These are phyloP conservation scores for Ptilonorhynchus violaceus DNA, from an alignment of 2,113 vertebrate genomes.

Conservation along the genomic window DNA sequence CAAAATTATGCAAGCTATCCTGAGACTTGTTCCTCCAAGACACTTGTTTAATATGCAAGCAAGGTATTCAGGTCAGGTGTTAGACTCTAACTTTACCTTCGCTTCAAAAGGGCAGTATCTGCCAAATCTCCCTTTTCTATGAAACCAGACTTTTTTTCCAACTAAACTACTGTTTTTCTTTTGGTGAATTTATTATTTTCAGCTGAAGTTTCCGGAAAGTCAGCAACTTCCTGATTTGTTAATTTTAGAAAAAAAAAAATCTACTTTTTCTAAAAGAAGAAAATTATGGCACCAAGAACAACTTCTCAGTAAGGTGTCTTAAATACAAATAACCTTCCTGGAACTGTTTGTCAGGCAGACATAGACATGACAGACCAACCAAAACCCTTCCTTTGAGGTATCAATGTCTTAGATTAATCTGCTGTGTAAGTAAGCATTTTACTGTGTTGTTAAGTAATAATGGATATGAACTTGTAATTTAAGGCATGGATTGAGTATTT, in stretches of 20 bases:
- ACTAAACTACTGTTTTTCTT: neutral
- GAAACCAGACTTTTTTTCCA: neutral
- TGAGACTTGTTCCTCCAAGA: neutral
- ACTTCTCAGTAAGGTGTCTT: slow-evolving; percentile 21
- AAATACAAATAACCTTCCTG: slow-evolving; percentile 23
- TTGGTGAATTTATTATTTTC: slow-evolving; percentile 2
- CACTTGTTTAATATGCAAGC: neutral
- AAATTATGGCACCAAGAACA: neutral
- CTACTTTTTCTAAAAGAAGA: neutral
- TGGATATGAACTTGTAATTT: neutral
- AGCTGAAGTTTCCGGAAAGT: slow-evolving; percentile 1
- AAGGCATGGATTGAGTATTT: neutral
- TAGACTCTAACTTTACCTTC: neutral
- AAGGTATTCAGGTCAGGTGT: neutral
- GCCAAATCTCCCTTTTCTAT: neutral
- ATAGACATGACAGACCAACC: neutral
- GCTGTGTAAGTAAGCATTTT: neutral
- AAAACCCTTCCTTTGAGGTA: neutral
- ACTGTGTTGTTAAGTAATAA: neutral
- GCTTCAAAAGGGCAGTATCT: neutral
- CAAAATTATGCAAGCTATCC: neutral
- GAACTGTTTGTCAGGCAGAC: slow-evolving; percentile 21
- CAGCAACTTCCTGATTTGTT: neutral
- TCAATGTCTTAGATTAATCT: neutral
- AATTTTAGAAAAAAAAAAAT: neutral